Percentiles rank a stretch among this genome's conserved stretches.
phyloP scores from a whole-genome alignment of 2,888 invertebrate genomes.

The Sipunculus nudus region DNA sequence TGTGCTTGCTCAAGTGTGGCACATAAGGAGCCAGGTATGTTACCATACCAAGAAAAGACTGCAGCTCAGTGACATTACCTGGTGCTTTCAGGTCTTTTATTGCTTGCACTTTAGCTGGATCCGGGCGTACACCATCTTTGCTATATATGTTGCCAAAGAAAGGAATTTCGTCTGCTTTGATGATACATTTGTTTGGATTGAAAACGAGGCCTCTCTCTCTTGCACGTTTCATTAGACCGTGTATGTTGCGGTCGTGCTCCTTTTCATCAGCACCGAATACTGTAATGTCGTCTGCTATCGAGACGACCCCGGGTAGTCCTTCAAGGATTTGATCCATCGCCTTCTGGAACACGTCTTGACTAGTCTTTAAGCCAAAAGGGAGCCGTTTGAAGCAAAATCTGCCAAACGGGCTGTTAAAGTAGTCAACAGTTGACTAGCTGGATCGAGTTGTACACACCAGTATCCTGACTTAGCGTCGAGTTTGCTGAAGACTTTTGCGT shows the following conservation, averaged over 20 bases:
- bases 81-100: slow-evolving; percentile 22
- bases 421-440: slow-evolving; percentile 3
- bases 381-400: slow-evolving; percentile 6
- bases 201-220: slow-evolving; percentile 2
- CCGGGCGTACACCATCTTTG: slow-evolving; percentile 26
- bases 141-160: slow-evolving; percentile 30
- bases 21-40: slow-evolving; percentile 29
- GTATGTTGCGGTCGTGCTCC: slow-evolving; percentile 4
- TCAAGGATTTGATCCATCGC: slow-evolving; percentile 5
- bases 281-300: slow-evolving; percentile 7
- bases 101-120: slow-evolving; percentile 23
- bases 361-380: slow-evolving; percentile 5
- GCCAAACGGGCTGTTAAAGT: slow-evolving; percentile 17
- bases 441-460: slow-evolving; percentile 23
- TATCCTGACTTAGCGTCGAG: slow-evolving; percentile 30
- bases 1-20: slow-evolving; percentile 13
- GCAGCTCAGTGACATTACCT: slow-evolving; percentile 18
- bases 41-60: slow-evolving; percentile 28
- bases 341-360: slow-evolving; percentile 13
- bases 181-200: neutral
- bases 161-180: slow-evolving; percentile 9
- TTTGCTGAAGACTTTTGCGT: slow-evolving; percentile 22
- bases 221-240: slow-evolving; percentile 1
- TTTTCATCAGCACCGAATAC: neutral
- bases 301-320: neutral